Conservation (phyloP, 1,140 invertebrate species). For the Planococcus citri region DNA sequence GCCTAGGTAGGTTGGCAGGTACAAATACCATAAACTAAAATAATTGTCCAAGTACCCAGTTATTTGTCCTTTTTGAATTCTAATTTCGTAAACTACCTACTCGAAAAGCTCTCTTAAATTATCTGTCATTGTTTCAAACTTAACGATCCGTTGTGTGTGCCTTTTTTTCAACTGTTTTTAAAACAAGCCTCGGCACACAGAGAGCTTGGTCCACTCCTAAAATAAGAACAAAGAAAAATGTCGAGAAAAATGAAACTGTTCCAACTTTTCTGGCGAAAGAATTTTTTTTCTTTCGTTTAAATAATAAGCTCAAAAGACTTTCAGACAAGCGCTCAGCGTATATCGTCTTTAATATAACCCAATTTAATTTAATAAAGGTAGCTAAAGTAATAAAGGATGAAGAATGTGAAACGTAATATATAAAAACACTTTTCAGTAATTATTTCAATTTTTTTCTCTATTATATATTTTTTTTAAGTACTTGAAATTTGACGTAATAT, state of each 20-base stretch:
- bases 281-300: not conserved
- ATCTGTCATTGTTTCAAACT: not conserved
- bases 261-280: not conserved
- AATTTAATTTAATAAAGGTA: conserved; percentile 8
- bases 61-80: not conserved
- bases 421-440: not conserved
- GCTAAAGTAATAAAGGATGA: not conserved
- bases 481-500: not conserved
- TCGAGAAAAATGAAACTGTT: not conserved
- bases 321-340: not conserved
- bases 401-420: not conserved
- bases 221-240: not conserved
- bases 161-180: not conserved
- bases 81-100: not conserved
- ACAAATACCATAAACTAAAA: too few species aligned
- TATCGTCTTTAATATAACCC: not conserved
- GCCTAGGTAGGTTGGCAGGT: too few species aligned
- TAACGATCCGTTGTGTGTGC: not conserved
- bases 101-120: not conserved
- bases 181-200: not conserved
- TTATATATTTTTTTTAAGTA: not conserved
- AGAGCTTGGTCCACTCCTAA: not conserved
- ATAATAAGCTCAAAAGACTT: not conserved
- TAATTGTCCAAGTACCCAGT: too few species aligned
- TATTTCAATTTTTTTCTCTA: not conserved